phyloP scores from a whole-genome alignment of 2,113 vertebrate species.

The Cricetomys ansorgei region DNA sequence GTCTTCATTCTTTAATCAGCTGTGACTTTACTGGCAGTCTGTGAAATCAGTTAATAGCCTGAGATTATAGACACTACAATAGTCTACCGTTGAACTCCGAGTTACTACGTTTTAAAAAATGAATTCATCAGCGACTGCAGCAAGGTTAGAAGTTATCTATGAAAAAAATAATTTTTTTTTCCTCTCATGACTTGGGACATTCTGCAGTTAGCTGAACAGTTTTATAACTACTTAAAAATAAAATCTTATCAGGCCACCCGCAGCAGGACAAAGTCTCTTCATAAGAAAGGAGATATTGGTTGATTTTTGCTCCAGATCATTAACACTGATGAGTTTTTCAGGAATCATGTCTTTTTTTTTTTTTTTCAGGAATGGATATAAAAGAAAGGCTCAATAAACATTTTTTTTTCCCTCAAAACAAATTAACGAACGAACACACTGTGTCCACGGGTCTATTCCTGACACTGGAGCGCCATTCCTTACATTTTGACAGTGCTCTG shows the following conservation, averaged over 20 bases:
- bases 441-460: not conserved
- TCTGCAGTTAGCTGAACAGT: not conserved
- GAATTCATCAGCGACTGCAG: not conserved
- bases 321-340: not conserved
- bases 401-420: not conserved
- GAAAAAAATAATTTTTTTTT: no score
- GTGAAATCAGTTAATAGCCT: not conserved
- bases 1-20: not conserved
- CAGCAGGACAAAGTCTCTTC: not conserved
- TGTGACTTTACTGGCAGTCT: not conserved
- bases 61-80: not conserved
- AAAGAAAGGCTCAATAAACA: not conserved
- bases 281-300: not conserved
- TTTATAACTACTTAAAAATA: not conserved
- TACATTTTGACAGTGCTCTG: not conserved
- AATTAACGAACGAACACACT: not conserved
- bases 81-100: rapidly evolving
- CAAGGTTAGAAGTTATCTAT: not conserved
- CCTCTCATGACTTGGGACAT: not conserved
- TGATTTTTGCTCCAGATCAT: not conserved
- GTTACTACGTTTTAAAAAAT: not conserved
- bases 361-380: not conserved
- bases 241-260: not conserved
- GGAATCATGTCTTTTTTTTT: no score
- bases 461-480: constrained; percentile 11